These are phyloP conservation scores for Cheilosia vulpina DNA, from an alignment of 2,888 invertebrate genomes.

Conservation along the genomic window DNA sequence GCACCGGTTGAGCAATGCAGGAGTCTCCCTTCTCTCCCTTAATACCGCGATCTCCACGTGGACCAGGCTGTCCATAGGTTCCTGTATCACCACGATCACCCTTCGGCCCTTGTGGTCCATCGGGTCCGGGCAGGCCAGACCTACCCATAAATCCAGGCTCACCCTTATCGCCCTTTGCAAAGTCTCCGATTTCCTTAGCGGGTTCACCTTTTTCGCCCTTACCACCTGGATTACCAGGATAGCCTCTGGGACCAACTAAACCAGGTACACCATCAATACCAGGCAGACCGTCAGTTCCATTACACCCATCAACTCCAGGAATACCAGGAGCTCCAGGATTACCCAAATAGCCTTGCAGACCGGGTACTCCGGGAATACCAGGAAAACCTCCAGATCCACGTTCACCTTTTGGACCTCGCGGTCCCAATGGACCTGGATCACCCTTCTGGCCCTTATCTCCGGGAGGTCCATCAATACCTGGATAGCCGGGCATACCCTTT, in stretches of 20 bases:
- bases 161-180: slow-evolving; percentile 93
- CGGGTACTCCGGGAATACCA: slow-evolving; percentile 90
- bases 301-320: slow-evolving; percentile 96
- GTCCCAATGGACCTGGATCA: slow-evolving; percentile 92
- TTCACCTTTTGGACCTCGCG: slow-evolving; percentile 93
- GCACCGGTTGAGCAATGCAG: slow-evolving; percentile 83
- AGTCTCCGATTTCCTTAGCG: slow-evolving; percentile 85
- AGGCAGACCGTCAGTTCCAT: slow-evolving; percentile 94
- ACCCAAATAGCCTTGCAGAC: slow-evolving; percentile 81
- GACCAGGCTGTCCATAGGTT: slow-evolving; percentile 85
- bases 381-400: slow-evolving; percentile 93
- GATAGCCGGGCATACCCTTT: slow-evolving; percentile 91
- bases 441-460: slow-evolving; percentile 96
- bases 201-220: slow-evolving; percentile 92
- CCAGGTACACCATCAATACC: slow-evolving; percentile 90
- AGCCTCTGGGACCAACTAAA: slow-evolving; percentile 90
- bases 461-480: slow-evolving; percentile 92
- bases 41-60: slow-evolving; percentile 89
- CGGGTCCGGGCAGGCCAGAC: slow-evolving; percentile 80
- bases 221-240: slow-evolving; percentile 83
- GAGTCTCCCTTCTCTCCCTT: slow-evolving; percentile 89
- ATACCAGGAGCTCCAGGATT: slow-evolving; percentile 89
- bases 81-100: slow-evolving; percentile 87
- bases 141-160: slow-evolving; percentile 85
- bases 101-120: slow-evolving; percentile 87